phyloP scores from a whole-genome alignment of 35 echinoderm and acorn worm genomes.

The Strongylocentrotus purpuratus region DNA sequence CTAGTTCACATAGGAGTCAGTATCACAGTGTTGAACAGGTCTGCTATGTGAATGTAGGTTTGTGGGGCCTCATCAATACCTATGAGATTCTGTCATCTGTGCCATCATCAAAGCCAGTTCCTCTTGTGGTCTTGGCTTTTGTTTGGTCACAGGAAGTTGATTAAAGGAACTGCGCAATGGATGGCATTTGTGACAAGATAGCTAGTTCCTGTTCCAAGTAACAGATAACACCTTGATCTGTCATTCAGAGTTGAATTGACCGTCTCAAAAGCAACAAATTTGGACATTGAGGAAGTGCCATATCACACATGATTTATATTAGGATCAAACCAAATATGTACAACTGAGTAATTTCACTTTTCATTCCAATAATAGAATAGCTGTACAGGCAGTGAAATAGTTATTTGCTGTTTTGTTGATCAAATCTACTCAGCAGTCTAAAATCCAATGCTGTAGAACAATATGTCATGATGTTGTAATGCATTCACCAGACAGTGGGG shows the following conservation, averaged over 20 bases:
- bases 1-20: not conserved
- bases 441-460: not conserved
- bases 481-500: not conserved
- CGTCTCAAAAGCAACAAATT: not conserved
- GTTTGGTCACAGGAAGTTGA: constrained; percentile 41
- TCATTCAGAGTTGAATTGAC: not conserved
- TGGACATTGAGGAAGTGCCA: not conserved
- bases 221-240: not conserved
- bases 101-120: constrained; percentile 15
- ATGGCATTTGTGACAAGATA: not conserved
- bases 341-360: not conserved
- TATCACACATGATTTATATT: not conserved
- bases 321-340: not conserved
- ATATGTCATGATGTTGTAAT: not conserved
- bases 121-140: constrained; percentile 18
- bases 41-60: constrained; percentile 30
- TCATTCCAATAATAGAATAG: not conserved
- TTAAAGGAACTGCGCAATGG: not conserved
- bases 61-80: constrained; percentile 27
- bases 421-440: not conserved
- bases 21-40: not conserved
- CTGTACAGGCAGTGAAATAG: not conserved
- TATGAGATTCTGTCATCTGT: constrained; percentile 26
- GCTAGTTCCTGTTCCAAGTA: constrained; percentile 8
- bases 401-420: not conserved